A percentile compares a stretch with the other conserved stretches of the same genome.
These are phyloP conservation scores for Philhelius pedissequus DNA, from an alignment of 2,888 invertebrate genomes.

Conservation along the genomic window DNA sequence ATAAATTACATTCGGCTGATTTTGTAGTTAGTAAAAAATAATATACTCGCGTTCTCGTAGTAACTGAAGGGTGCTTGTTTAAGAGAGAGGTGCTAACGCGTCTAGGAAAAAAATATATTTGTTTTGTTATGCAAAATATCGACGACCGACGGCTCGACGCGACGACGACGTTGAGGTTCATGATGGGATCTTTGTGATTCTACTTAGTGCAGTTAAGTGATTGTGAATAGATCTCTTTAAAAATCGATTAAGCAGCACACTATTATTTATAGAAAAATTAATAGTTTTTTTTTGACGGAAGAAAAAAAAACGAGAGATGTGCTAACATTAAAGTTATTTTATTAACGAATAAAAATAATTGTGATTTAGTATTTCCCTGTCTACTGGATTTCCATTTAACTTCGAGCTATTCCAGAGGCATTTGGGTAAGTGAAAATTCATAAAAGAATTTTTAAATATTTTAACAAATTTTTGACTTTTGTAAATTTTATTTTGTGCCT, in stretches of 20 bases:
- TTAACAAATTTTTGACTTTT: too few species aligned
- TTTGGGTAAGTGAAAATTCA: background rate
- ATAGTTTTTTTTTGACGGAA: background rate
- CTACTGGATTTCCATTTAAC: background rate
- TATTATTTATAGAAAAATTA: conserved; percentile 33
- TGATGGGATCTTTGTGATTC: conserved; percentile 31
- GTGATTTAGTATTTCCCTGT: background rate
- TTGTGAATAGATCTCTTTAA: conserved; percentile 62
- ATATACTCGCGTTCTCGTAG: too few species aligned
- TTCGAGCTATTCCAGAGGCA: background rate
- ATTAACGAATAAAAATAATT: background rate
- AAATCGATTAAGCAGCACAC: conserved; percentile 29
- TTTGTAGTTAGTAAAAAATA: background rate
- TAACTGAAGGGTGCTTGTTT: conserved; percentile 54
- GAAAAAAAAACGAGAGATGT: conserved; percentile 7
- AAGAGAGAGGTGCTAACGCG: conserved; percentile 51
- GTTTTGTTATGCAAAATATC: conserved; percentile 42
- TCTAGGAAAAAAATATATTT: conserved; percentile 27
- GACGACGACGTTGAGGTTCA: too few species aligned
- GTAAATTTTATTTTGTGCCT: too few species aligned
- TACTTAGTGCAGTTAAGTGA: conserved; percentile 61
- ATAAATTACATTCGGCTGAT: background rate
- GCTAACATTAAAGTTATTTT: conserved; percentile 7
- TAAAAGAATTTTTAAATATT: background rate
- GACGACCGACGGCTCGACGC: background rate